Base-by-base conservation (phyloP, 37 sponge, comb jelly and placozoan species). In the Ephydatia muelleri region DNA sequence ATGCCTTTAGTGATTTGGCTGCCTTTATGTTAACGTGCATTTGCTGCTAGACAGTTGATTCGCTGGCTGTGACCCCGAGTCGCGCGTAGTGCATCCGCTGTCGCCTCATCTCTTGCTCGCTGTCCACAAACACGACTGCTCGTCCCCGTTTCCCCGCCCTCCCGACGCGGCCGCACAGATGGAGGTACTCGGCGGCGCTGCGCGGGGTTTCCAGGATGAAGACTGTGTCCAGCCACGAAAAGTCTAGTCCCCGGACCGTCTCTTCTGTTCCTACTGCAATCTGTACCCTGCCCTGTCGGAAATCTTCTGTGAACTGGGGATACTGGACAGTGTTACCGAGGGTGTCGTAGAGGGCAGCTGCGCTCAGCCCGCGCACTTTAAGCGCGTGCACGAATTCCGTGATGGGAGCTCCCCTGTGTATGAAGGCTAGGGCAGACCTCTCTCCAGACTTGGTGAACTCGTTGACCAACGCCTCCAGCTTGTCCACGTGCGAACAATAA, bases 241-340 rank as follows among this genome's bases (percentile, higher is more conserved):
- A 93, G 78, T 93, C 94, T 29, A 93, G 81, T 31, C 94, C 94
- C 38, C 94, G 35, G 22, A 93, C 91, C 3, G 88, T 93, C 77
- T 89, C 90, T 64, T 93, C 94, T 2, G 88, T 93, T 2, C 78
- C 84, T 1, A 93, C 84, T 26, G 77, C 87, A 32, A 90, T 5
- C 65, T 93, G 48, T 23, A 93, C 82, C 38, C 64, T 26, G 3
- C 94, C 94, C 23, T 19, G 26, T 49, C 77, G 47, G 64, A 92
- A 92, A 23, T 77, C 73, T 0, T 81, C 80, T 21, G 89, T 16
- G 30, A 92, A 92, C 3, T 73, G 35, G 31, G 38, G 29, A 67
- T 81, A 92, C 65, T 75, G 35, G 30, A 19, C 75, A 16, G 75
- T 67, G 22, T 76, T 40, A 14, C 21, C 8, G 0, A 36, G 22